phyloP scores from a whole-genome alignment of 2,797 vertebrate species.

The Oceanodroma leucorhoa region DNA sequence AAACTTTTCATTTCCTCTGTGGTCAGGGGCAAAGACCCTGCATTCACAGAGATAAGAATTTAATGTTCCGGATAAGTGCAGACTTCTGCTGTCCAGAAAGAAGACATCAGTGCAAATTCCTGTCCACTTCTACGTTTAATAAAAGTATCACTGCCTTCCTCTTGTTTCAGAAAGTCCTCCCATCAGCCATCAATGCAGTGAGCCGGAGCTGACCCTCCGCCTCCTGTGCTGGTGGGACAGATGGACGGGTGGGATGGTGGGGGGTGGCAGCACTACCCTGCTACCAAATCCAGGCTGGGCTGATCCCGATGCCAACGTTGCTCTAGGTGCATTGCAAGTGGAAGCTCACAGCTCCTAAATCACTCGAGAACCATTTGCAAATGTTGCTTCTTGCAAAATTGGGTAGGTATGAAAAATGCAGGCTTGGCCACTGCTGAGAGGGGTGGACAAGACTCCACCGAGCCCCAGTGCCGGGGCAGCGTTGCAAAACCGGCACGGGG shows the following conservation, averaged over 20 bases:
- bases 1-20: constrained; percentile 30
- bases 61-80: not conserved
- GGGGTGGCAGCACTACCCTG: not conserved
- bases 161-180: not conserved
- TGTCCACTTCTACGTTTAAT: not conserved
- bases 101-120: not conserved
- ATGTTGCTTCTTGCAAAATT: not conserved
- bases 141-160: not conserved
- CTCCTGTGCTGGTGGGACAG: not conserved
- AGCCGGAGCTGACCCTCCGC: not conserved
- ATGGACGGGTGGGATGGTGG: fast-evolving
- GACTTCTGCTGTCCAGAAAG: not conserved
- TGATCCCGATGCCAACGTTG: not conserved
- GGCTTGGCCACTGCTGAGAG: not conserved
- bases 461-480: not conserved
- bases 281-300: not conserved
- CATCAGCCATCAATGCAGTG: not conserved
- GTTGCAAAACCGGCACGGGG: fast-evolving
- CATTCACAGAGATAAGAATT: not conserved
- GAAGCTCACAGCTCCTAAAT: not conserved
- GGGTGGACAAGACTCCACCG: not conserved
- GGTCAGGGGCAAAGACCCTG: not conserved
- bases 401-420: not conserved
- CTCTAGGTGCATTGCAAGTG: fast-evolving
- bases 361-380: not conserved